These are phyloP conservation scores for Pteronotus mesoamericanus DNA, from an alignment of 2,797 vertebrate species.

Conservation along the genomic window DNA sequence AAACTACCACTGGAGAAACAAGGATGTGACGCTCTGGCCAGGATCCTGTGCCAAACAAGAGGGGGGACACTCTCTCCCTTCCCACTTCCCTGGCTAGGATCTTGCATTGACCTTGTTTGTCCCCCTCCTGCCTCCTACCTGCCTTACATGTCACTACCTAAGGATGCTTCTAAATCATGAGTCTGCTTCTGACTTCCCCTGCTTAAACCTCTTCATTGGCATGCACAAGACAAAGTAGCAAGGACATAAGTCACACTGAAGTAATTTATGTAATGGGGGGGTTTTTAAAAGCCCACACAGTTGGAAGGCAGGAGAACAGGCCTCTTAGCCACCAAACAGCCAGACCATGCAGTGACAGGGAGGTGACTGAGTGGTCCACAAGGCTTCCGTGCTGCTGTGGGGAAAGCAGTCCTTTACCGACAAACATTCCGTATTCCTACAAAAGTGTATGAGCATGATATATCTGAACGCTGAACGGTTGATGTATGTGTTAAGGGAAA, in stretches of 20 bases:
- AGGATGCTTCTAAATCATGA: neutral
- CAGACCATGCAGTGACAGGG: neutral
- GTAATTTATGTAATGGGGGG: neutral
- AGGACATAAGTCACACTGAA: neutral
- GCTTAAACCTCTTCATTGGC: neutral
- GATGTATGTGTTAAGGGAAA: neutral
- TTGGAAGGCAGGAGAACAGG: neutral
- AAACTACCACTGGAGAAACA: neutral
- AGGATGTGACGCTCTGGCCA: neutral
- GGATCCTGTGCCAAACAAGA: neutral
- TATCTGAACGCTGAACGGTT: neutral
- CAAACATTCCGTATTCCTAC: neutral
- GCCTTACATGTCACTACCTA: neutral
- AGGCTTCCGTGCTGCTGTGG: neutral
- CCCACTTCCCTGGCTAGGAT: neutral
- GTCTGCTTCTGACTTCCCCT: neutral
- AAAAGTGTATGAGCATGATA: neutral
- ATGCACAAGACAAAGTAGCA: neutral
- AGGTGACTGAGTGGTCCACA: neutral
- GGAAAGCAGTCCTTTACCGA: neutral
- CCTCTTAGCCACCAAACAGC: neutral
- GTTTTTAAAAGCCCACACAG: neutral
- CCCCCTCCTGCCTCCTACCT: neutral
- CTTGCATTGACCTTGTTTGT: neutral
- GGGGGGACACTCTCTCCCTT: neutral